Evolutionary conservation across 1,140 invertebrate species (phyloP).

Genomic region (Neodiprion pinetum): DNA sequence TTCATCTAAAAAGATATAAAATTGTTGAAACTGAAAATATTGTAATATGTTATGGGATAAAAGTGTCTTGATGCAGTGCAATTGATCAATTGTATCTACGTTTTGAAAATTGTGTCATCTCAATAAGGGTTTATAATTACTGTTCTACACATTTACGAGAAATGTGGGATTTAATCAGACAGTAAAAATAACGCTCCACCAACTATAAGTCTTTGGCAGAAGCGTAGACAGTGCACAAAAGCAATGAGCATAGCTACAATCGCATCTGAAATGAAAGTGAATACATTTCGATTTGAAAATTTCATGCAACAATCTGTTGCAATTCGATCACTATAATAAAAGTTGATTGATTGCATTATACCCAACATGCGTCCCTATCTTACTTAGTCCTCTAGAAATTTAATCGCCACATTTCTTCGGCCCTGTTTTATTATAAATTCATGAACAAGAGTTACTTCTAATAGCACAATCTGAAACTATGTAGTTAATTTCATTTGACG

Average conservation of each 20-base stretch:
- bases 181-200: too few species aligned
- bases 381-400: background rate
- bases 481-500: background rate
- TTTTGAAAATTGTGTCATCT: too few species aligned
- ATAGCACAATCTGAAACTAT: slow-evolving; percentile 7
- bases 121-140: too few species aligned
- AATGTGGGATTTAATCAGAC: too few species aligned
- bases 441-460: background rate
- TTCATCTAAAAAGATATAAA: slow-evolving; percentile 4
- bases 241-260: too few species aligned
- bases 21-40: slow-evolving; percentile 1
- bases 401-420: background rate
- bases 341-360: background rate
- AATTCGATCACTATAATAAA: background rate
- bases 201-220: too few species aligned
- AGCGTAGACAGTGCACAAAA: too few species aligned
- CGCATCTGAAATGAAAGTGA: too few species aligned
- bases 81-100: background rate
- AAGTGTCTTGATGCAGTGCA: background rate
- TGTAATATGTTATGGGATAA: slow-evolving; percentile 3
- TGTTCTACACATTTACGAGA: too few species aligned
- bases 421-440: background rate
- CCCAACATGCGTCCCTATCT: background rate
- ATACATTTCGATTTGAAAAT: too few species aligned
- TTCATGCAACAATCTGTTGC: too few species aligned